These are phyloP conservation scores for Pissodes strobi DNA, from an alignment of 1,140 invertebrate species.

Conservation along the genomic window DNA sequence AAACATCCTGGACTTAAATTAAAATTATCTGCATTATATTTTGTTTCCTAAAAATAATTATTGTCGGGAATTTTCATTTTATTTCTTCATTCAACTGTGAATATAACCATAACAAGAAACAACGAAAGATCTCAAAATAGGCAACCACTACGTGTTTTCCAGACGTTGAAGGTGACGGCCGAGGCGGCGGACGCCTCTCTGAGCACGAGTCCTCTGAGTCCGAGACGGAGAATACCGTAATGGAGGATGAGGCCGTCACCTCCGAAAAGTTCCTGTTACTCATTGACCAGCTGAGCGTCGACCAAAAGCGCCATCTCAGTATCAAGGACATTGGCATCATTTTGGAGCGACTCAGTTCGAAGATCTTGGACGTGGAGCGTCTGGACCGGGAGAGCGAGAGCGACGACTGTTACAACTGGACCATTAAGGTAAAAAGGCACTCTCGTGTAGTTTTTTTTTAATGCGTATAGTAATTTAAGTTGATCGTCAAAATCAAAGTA, in stretches of 20 bases:
- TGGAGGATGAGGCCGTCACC: constrained; percentile 85
- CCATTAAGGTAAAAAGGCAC: constrained; percentile 69
- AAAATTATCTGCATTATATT: too few species aligned
- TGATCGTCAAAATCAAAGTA: too few species aligned
- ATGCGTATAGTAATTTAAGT: too few species aligned
- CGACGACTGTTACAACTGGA: constrained; percentile 93
- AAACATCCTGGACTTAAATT: too few species aligned
- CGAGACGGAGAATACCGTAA: constrained; percentile 88
- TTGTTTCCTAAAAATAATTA: too few species aligned
- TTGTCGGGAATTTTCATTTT: too few species aligned
- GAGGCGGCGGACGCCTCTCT: constrained; percentile 55
- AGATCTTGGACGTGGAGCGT: constrained; percentile 90
- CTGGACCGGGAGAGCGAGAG: constrained; percentile 88
- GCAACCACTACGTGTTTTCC: constrained; percentile 34
- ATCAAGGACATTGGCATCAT: constrained; percentile 96
- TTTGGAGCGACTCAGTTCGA: constrained; percentile 86
- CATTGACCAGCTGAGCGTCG: constrained; percentile 88
- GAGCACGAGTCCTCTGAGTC: constrained; percentile 87
- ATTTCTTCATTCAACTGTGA: neutral
- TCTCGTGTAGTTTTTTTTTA: neutral
- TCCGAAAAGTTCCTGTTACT: constrained; percentile 90
- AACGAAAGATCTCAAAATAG: constrained; percentile 34
- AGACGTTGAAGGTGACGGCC: constrained; percentile 67
- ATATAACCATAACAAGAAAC: neutral
- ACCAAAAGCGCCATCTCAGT: constrained; percentile 87